Evolutionary conservation across 1,140 invertebrate genomes (phyloP).

Genomic region (Araneus ventricosus): DNA sequence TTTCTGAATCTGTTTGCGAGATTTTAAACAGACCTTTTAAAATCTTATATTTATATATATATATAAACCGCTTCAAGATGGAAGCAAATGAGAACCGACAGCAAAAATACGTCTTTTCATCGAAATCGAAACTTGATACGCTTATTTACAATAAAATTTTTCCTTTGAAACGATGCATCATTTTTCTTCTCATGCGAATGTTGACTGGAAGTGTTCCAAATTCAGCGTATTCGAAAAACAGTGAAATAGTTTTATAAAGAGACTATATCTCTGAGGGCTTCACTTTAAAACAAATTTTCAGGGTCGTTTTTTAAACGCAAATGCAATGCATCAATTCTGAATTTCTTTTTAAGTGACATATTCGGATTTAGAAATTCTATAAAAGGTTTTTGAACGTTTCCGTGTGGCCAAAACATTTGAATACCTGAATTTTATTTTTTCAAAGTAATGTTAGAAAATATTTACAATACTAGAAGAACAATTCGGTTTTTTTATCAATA

Average conservation of each 20-base stretch:
- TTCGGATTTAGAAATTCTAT: too few relatives aligned
- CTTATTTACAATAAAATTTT: conserved; percentile 7
- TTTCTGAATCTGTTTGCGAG: not conserved
- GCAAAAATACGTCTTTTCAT: not conserved
- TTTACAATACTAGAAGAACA: too few relatives aligned
- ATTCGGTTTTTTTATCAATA: too few relatives aligned
- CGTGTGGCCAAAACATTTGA: too few relatives aligned
- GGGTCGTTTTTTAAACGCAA: not conserved
- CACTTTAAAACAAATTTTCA: not conserved
- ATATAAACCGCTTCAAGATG: not conserved
- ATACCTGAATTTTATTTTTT: too few relatives aligned
- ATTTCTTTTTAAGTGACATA: too few relatives aligned
- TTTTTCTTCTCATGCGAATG: not conserved
- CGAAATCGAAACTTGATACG: not conserved
- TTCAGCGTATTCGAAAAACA: not conserved
- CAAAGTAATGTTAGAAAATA: too few relatives aligned
- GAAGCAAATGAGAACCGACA: not conserved
- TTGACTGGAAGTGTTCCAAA: not conserved
- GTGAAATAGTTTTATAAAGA: not conserved
- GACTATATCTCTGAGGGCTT: not conserved
- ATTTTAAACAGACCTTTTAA: not conserved
- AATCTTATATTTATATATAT: not conserved
- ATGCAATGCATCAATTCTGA: too few relatives aligned
- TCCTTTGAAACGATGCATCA: not conserved
- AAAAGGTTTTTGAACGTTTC: too few relatives aligned